These are phyloP conservation scores for Nesidiocoris tenuis DNA, from an alignment of 2,888 invertebrate genomes.

Conservation along the genomic window DNA sequence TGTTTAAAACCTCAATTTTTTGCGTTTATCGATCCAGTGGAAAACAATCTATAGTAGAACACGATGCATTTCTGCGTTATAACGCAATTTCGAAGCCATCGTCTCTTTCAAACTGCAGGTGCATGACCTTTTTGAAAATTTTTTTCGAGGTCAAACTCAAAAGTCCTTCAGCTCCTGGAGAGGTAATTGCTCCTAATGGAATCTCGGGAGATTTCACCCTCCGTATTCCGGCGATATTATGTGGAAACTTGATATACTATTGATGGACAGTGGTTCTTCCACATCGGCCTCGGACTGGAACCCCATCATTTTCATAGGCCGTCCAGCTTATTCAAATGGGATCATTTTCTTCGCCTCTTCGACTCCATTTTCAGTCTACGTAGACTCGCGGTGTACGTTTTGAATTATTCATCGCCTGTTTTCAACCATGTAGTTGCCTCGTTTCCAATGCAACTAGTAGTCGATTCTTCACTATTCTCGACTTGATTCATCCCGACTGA, in stretches of 20 bases:
- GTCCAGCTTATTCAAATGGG: constrained; percentile 34
- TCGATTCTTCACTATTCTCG: not conserved
- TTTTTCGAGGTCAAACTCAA: too few species aligned
- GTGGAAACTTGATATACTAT: too few species aligned
- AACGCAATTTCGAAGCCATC: too few species aligned
- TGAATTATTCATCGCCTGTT: constrained; percentile 34
- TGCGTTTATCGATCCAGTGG: too few species aligned
- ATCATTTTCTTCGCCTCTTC: constrained; percentile 26
- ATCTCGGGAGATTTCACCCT: too few species aligned
- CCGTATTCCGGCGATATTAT: too few species aligned
- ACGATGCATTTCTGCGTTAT: too few species aligned
- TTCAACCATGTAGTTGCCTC: constrained; percentile 3
- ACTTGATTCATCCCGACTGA: not conserved
- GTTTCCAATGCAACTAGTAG: constrained; percentile 14
- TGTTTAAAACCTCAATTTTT: too few species aligned
- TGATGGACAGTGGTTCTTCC: too few species aligned
- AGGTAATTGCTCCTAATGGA: constrained; percentile 29
- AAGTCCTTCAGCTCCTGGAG: not conserved
- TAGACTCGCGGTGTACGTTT: not conserved
- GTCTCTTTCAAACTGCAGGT: too few species aligned
- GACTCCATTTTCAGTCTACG: not conserved
- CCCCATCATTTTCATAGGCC: constrained; percentile 24
- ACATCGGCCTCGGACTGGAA: not conserved
- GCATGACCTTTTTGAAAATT: too few species aligned
- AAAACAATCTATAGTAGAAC: too few species aligned